Evolutionary conservation across 2,888 invertebrate genomes (phyloP), one percentile per base, ranked within the genome.

Genomic region (Apomyelois bistriatella): DNA sequence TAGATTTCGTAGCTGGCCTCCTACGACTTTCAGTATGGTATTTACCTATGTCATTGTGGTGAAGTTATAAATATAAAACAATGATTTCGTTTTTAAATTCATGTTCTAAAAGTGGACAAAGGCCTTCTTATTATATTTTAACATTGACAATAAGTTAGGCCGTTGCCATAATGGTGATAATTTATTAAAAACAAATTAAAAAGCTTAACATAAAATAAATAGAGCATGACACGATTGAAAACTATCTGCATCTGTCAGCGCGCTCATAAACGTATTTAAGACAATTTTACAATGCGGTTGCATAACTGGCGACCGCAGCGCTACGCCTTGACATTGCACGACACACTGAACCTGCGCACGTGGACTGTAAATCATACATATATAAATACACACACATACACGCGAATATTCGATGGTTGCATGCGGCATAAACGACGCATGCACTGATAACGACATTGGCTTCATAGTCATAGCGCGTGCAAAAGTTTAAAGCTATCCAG

Each of bases 271-370:
- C 68, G 66, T 72, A 79, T 85, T 84, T 83, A 83, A 82, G 83
- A 74, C 78, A 78, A 80, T 79, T 85, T 79, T 80, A 84, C 80
- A 85, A 82, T 80, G 70, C 70, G 65, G 68, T 87, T 87, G 79
- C 81, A 83, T 86, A 85, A 87, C 66, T 64, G 41, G 65, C 66
- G 67, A 65, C 68, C 68, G 70, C 73, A 66, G 62, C 65, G 63
- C 67, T 62, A 70, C 65, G 82, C 89, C 89, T 89, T 89, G 89
- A 88, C 89, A 88, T 87, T 90, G 89, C 74, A 76, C 83, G 75
- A 81, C 77, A 79, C 77, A 78, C 68, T 82, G 80, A 79, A 81
- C 84, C 66, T n/a, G 69, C 61, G 72, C 85, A 87, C 89, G 85
- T 87, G 87, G 77, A 85, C 79, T 77, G 76, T 83, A 79, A 86